Percentiles rank a stretch among this genome's conserved stretches.
phyloP scores from a whole-genome alignment of 2,113 vertebrate species.

The Tringa solitaria region DNA sequence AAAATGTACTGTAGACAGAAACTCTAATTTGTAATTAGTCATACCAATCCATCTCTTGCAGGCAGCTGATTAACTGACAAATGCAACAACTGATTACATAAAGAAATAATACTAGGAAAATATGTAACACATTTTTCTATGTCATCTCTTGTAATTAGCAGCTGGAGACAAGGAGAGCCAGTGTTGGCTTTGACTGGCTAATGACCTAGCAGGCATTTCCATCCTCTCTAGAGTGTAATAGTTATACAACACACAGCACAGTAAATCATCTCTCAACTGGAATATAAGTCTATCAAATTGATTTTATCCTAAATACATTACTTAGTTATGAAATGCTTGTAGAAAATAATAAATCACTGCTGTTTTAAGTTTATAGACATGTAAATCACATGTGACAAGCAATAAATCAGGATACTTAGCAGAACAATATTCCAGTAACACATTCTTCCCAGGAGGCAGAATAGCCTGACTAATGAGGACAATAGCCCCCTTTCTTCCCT shows the following conservation, averaged over 20 bases:
- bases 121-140: not conserved
- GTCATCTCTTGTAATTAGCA: conserved; percentile 4
- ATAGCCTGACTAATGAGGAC: not conserved
- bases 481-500: not conserved
- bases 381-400: conserved; percentile 7
- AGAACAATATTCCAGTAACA: not conserved
- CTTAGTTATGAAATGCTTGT: not conserved
- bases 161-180: not conserved
- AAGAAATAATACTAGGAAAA: conserved; percentile 12
- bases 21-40: not conserved
- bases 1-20: not conserved
- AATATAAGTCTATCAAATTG: not conserved
- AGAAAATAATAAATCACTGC: conserved; percentile 8
- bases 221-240: not conserved
- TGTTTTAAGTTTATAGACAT: not conserved
- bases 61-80: conserved; percentile 10
- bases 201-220: not conserved
- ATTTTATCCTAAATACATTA: conserved; percentile 4
- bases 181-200: not conserved
- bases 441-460: not conserved
- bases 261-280: not conserved
- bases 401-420: conserved; percentile 16
- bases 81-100: not conserved
- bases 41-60: not conserved
- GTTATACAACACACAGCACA: not conserved